A percentile compares a stretch with the other conserved stretches of the same genome.
These are phyloP conservation scores for Psittacula cyanocephala DNA, from an alignment of 2,113 vertebrate genomes.

Conservation along the genomic window DNA sequence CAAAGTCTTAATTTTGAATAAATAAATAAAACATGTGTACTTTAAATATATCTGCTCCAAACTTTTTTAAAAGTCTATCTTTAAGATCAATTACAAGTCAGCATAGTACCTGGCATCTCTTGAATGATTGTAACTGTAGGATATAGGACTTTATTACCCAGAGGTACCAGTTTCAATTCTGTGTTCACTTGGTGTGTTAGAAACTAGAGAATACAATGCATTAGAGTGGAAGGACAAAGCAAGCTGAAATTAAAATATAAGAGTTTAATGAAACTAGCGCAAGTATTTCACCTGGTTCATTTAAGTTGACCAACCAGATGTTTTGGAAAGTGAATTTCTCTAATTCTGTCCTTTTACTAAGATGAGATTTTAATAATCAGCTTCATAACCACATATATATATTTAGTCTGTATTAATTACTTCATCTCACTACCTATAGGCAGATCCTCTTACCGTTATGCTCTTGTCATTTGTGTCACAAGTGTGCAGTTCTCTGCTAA, in stretches of 20 bases:
- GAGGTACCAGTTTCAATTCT: background rate
- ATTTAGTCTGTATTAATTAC: background rate
- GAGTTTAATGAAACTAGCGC: background rate
- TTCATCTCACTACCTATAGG: background rate
- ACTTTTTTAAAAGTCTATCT: background rate
- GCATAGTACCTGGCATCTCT: background rate
- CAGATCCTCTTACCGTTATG: conserved; percentile 78
- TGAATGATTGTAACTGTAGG: background rate
- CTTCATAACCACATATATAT: background rate
- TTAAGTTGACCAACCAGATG: background rate
- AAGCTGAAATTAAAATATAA: background rate
- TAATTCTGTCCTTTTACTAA: background rate
- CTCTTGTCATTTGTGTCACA: conserved; percentile 83
- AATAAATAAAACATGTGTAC: background rate
- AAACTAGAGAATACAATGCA: background rate
- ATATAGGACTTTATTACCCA: background rate
- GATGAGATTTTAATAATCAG: background rate
- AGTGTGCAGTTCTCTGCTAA: conserved; percentile 82
- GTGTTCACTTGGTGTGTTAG: background rate
- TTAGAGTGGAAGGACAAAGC: background rate
- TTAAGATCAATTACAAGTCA: background rate
- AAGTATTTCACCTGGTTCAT: background rate
- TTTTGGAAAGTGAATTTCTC: background rate
- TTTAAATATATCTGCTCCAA: background rate
- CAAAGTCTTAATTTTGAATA: background rate